Conservation (phyloP, 2,113 vertebrate genomes). For the Gallinago media region DNA sequence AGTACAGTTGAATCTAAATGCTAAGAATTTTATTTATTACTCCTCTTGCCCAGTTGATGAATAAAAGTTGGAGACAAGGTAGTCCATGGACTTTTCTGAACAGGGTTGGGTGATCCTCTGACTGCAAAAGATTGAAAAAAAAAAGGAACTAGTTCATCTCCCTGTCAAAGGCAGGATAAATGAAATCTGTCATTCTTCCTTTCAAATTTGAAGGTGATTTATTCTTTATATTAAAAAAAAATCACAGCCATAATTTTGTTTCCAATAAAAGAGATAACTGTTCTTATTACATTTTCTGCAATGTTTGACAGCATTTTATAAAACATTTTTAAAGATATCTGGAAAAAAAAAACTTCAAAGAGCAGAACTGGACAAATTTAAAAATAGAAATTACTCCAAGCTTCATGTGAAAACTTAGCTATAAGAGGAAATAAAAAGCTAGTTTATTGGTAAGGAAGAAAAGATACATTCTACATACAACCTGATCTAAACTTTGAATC, state of each 20-base stretch:
- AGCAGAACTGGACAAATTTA: background rate
- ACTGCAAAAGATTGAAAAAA: background rate
- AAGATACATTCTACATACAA: background rate
- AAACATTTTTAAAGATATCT: fast-evolving
- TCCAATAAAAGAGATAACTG: background rate
- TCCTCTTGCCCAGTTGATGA: background rate
- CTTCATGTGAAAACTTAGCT: background rate
- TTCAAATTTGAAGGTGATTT: background rate
- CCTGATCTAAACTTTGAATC: background rate
- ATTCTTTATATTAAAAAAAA: background rate
- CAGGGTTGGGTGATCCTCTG: background rate
- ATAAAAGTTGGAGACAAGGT: background rate
- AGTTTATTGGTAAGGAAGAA: background rate
- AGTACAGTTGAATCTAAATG: background rate
- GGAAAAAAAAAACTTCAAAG: background rate
- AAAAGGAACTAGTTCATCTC: background rate
- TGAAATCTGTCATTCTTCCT: background rate
- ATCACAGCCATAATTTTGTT: background rate
- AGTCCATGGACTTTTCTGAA: background rate
- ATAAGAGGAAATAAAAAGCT: background rate
- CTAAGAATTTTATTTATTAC: background rate
- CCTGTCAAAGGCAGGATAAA: background rate
- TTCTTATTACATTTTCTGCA: background rate
- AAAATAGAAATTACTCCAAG: background rate
- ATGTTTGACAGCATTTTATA: background rate